These are phyloP conservation scores for Catharus minimus DNA, from an alignment of 2,113 vertebrate species.

Conservation along the genomic window DNA sequence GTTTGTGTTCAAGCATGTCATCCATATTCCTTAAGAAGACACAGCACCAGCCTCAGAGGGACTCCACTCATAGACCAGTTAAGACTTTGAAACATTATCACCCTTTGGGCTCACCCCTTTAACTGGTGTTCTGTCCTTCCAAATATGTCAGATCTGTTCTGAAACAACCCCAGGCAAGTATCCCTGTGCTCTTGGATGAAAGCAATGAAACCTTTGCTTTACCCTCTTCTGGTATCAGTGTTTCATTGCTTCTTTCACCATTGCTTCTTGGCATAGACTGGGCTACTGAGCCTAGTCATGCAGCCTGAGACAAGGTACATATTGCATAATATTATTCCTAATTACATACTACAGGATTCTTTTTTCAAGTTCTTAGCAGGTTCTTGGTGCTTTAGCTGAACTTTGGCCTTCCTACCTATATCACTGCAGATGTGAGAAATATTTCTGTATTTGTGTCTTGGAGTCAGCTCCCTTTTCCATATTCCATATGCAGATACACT, in stretches of 20 bases:
- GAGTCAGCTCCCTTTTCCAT: background rate
- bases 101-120: background rate
- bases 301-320: background rate
- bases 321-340: background rate
- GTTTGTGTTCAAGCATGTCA: background rate
- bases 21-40: background rate
- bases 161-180: background rate
- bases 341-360: background rate
- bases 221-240: background rate
- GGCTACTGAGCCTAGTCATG: background rate
- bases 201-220: background rate
- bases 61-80: background rate
- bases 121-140: background rate
- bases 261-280: background rate
- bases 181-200: background rate
- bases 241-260: background rate
- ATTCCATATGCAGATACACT: background rate
- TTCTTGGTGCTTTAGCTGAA: background rate
- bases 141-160: background rate
- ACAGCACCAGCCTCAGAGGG: background rate
- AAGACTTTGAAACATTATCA: background rate
- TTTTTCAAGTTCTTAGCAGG: background rate
- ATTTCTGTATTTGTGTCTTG: background rate
- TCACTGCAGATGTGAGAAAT: background rate
- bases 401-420: background rate